phyloP scores from a whole-genome alignment of 2,888 invertebrate species.

The Uropetala carovei region DNA sequence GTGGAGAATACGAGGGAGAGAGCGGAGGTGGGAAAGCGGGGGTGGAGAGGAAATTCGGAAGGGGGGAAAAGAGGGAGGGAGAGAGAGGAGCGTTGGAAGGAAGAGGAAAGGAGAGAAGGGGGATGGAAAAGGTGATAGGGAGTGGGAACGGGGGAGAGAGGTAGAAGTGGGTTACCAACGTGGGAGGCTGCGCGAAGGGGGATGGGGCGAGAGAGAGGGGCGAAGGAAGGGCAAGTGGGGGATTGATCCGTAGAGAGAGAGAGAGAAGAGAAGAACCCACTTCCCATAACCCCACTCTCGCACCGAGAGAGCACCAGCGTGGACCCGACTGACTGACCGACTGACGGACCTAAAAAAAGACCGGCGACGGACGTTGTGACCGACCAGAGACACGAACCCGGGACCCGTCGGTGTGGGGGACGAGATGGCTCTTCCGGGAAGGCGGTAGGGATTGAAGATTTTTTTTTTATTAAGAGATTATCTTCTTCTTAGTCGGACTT shows the following conservation, averaged over 20 bases:
- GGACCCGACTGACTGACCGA: constrained; percentile 29
- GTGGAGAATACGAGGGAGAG: neutral
- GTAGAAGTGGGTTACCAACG: neutral
- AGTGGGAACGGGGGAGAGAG: neutral
- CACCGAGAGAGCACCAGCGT: neutral
- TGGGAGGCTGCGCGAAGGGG: neutral
- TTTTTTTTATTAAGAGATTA: neutral
- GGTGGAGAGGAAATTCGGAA: neutral
- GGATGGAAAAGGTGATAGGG: neutral
- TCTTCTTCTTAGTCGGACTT: too few relatives aligned
- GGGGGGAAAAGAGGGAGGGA: too few relatives aligned
- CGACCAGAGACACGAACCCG: neutral
- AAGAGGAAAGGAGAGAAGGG: neutral
- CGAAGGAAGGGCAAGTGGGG: neutral
- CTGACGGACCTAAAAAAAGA: neutral
- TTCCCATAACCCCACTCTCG: constrained; percentile 31
- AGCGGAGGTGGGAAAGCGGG: neutral
- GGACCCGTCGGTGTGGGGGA: neutral
- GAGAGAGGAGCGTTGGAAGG: neutral
- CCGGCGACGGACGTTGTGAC: constrained; percentile 43
- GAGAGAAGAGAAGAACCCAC: neutral
- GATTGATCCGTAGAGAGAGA: constrained; percentile 43
- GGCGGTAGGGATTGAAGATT: neutral
- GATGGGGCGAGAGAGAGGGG: neutral
- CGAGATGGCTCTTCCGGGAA: neutral